A percentile compares a stretch with the other conserved stretches of the same genome.
Evolutionary conservation across 2,888 invertebrate species (phyloP).

Genomic region (Eurytoma californica): DNA sequence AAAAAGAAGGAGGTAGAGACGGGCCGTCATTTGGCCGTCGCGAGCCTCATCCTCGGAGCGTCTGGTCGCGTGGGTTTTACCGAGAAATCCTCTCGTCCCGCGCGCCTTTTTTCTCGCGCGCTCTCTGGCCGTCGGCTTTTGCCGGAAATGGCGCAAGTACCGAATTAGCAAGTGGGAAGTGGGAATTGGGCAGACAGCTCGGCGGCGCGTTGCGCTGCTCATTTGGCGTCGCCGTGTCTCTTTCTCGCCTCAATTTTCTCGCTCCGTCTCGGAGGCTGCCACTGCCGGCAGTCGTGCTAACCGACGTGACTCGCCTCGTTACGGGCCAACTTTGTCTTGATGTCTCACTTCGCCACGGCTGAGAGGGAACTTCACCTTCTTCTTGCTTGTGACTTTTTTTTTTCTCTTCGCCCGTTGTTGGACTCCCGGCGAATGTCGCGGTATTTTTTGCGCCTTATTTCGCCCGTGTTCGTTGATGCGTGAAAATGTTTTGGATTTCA

Average conservation of each 20-base stretch:
- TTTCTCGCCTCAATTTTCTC: constrained; percentile 15
- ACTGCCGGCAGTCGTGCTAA: neutral
- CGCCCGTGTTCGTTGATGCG: too few relatives aligned
- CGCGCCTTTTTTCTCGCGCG: constrained; percentile 16
- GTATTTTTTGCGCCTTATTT: too few relatives aligned
- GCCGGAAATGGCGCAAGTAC: constrained; percentile 71
- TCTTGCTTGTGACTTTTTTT: too few relatives aligned
- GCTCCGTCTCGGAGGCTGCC: constrained; percentile 13
- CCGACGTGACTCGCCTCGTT: constrained; percentile 44
- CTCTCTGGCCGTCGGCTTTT: constrained; percentile 61
- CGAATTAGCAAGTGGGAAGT: constrained; percentile 68
- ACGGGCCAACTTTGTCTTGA: constrained; percentile 1
- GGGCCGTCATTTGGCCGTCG: constrained; percentile 16
- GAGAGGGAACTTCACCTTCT: too few relatives aligned
- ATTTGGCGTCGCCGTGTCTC: constrained; percentile 49
- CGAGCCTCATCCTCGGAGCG: neutral
- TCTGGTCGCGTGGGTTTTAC: constrained; percentile 65
- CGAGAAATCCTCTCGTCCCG: constrained; percentile 63
- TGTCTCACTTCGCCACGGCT: neutral
- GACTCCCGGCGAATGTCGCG: too few relatives aligned
- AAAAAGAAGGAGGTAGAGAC: neutral
- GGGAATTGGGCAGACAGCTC: constrained; percentile 70
- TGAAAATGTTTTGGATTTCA: too few relatives aligned
- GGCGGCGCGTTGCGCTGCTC: constrained; percentile 66
- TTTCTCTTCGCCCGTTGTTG: too few relatives aligned